Conservation (phyloP, 2,888 invertebrate species). For the Heliconius sara region DNA sequence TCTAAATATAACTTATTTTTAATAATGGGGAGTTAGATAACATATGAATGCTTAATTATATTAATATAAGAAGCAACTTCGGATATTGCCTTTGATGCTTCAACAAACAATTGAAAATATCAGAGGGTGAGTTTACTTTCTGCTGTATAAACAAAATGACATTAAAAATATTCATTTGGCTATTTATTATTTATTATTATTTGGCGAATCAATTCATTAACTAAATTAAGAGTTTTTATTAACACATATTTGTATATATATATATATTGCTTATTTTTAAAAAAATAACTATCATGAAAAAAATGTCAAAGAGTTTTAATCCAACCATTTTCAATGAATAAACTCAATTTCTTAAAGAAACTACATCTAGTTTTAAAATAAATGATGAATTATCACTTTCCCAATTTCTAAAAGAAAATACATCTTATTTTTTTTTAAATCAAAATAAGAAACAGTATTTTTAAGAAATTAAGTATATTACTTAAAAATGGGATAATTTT, state of each 20-base stretch:
- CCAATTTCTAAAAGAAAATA: no score
- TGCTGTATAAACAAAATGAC: neutral
- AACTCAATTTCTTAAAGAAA: no score
- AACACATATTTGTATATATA: no score
- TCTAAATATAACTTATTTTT: slow-evolving; percentile 37
- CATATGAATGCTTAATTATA: neutral
- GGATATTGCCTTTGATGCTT: slow-evolving; percentile 12
- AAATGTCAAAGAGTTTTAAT: no score
- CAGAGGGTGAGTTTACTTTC: slow-evolving; percentile 6
- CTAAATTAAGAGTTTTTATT: neutral
- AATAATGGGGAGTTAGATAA: neutral
- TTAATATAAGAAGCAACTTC: neutral
- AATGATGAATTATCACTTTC: no score
- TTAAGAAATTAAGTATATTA: neutral
- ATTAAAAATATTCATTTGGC: neutral
- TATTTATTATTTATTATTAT: no score
- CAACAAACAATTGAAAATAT: neutral
- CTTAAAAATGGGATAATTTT: no score
- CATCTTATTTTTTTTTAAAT: no score
- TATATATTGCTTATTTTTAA: no score
- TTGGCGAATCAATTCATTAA: neutral
- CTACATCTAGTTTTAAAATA: no score
- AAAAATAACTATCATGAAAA: no score
- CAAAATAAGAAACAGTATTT: neutral
- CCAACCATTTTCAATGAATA: no score